phyloP scores from a whole-genome alignment of 2,888 invertebrate genomes.

The Acronicta aceris region DNA sequence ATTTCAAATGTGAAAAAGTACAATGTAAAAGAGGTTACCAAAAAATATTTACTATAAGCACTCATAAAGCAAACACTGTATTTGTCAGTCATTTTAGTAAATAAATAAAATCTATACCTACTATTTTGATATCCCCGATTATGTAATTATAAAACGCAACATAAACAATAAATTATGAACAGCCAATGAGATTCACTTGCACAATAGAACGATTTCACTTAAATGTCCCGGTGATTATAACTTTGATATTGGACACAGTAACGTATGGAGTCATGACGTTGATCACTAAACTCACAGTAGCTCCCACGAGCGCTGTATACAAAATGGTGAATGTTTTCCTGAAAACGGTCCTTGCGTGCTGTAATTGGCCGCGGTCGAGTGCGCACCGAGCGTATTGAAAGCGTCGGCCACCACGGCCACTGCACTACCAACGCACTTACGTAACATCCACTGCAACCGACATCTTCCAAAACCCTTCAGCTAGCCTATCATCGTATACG shows the following conservation, averaged over 20 bases:
- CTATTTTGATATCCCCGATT: conserved; percentile 54
- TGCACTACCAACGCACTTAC: conserved; percentile 83
- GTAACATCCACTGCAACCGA: conserved; percentile 83
- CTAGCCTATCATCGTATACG: conserved; percentile 65
- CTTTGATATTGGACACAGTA: conserved; percentile 56
- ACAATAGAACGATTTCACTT: conserved; percentile 71
- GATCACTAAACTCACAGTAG: conserved; percentile 69
- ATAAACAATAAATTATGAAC: conserved; percentile 58
- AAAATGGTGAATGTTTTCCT: conserved; percentile 88
- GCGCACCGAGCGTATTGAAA: conserved; percentile 78
- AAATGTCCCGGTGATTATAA: conserved; percentile 54
- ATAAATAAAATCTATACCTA: conserved; percentile 56
- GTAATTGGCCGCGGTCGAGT: conserved; percentile 80
- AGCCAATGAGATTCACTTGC: conserved; percentile 69
- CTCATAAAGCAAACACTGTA: conserved; percentile 13
- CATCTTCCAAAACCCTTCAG: conserved; percentile 71
- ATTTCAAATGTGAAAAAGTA: not conserved
- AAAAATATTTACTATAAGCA: not conserved
- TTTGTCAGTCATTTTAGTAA: conserved; percentile 25
- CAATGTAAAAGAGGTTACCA: too few species aligned
- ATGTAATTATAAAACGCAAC: conserved; percentile 61
- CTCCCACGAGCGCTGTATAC: conserved; percentile 75
- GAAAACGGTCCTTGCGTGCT: conserved; percentile 84
- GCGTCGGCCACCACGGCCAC: conserved; percentile 77
- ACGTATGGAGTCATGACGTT: conserved; percentile 66